These are phyloP conservation scores for Cyrtodaria siliqua DNA, from an alignment of 2,888 invertebrate species.

Conservation along the genomic window DNA sequence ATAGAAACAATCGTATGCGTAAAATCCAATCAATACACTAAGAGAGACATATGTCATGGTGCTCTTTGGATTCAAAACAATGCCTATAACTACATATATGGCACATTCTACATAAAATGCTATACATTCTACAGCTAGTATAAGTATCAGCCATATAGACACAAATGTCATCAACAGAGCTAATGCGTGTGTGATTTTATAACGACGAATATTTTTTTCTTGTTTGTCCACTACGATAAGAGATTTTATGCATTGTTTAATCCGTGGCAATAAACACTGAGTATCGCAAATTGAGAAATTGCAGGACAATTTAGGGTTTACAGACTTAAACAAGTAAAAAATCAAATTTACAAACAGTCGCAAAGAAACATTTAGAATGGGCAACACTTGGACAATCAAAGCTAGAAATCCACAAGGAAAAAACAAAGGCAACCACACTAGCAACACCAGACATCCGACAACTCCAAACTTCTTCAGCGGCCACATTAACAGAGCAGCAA, in stretches of 20 bases:
- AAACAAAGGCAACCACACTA: constrained; percentile 14
- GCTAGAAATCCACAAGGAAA: constrained; percentile 18
- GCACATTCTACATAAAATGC: constrained; percentile 51
- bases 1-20: constrained; percentile 45
- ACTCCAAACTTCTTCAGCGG: constrained; percentile 32
- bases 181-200: constrained; percentile 33
- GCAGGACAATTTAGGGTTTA: constrained; percentile 19
- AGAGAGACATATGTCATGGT: constrained; percentile 48
- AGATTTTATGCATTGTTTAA: not conserved
- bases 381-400: constrained; percentile 20
- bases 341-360: constrained; percentile 35
- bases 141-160: constrained; percentile 33
- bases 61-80: constrained; percentile 41
- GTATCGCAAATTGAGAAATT: no score
- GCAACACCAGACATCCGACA: constrained; percentile 36
- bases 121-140: constrained; percentile 45
- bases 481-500: constrained; percentile 7
- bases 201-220: constrained; percentile 21
- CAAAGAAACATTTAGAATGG: constrained; percentile 36
- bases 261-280: not conserved
- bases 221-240: constrained; percentile 39
- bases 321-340: constrained; percentile 22
- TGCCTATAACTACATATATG: constrained; percentile 41
- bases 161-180: constrained; percentile 32
- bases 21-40: constrained; percentile 36